These are phyloP conservation scores for Melanotaenia nigrans DNA, from an alignment of 2,797 vertebrate genomes.

Conservation along the genomic window DNA sequence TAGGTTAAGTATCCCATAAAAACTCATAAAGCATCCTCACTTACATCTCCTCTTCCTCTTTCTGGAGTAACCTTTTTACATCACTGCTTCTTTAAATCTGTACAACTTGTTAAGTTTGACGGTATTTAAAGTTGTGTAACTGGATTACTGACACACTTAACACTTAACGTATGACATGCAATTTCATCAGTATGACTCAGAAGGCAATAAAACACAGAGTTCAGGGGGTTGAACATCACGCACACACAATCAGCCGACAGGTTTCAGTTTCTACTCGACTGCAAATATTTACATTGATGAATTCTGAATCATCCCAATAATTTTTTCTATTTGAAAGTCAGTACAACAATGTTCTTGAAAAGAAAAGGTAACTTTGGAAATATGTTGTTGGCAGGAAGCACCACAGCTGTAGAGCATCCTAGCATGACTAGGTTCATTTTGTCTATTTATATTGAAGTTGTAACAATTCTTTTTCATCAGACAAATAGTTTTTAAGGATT, in stretches of 20 bases:
- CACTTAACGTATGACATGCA: not conserved
- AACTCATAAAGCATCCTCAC: not conserved
- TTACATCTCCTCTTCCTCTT: not conserved
- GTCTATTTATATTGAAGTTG: too few relatives aligned
- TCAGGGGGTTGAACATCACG: not conserved
- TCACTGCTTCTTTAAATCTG: not conserved
- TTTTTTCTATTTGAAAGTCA: not conserved
- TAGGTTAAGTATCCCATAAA: not conserved
- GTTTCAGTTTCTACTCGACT: not conserved
- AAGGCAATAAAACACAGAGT: not conserved
- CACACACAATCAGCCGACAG: not conserved
- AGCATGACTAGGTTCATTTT: too few relatives aligned
- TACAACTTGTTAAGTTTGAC: not conserved
- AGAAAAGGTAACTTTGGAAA: not conserved
- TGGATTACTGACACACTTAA: not conserved
- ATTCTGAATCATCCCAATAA: not conserved
- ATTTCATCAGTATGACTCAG: not conserved
- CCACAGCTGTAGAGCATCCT: not conserved
- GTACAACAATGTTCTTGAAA: not conserved
- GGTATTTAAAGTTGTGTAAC: not conserved
- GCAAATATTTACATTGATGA: not conserved
- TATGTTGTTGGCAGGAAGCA: not conserved
- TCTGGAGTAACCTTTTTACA: not conserved
- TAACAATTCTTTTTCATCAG: too few relatives aligned
- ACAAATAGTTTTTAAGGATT: too few relatives aligned